phyloP scores from a whole-genome alignment of 2,113 vertebrate species.

The Ochotona curzoniae region DNA sequence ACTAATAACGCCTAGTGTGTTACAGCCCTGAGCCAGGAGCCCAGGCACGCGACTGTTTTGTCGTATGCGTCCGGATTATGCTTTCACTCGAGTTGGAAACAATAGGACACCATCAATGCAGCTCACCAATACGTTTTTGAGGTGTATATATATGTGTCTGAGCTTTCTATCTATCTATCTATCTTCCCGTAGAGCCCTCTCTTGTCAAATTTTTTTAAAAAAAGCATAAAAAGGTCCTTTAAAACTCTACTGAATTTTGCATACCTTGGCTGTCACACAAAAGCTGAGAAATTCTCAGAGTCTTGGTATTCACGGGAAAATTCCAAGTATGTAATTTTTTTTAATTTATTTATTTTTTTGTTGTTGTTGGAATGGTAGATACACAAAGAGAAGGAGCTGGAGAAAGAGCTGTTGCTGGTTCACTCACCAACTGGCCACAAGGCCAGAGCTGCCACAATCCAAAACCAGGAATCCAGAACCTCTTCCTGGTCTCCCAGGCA shows the following conservation, averaged over 20 bases:
- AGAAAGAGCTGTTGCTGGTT: too few species aligned
- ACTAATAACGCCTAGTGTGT: slow-evolving; percentile 42
- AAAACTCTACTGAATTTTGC: not conserved
- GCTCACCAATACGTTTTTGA: not conserved
- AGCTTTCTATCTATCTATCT: too few species aligned
- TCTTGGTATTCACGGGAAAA: not conserved
- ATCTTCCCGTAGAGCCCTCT: not conserved
- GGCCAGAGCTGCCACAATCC: too few species aligned
- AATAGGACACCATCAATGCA: not conserved
- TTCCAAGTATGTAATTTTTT: not conserved
- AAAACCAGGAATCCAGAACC: too few species aligned
- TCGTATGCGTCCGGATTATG: slow-evolving; percentile 5
- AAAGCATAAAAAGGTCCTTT: not conserved
- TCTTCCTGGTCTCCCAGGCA: too few species aligned
- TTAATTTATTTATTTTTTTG: too few species aligned
- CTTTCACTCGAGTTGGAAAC: slow-evolving; percentile 45
- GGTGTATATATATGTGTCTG: not conserved
- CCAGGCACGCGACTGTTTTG: not conserved
- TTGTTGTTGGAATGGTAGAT: too few species aligned
- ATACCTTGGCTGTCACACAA: not conserved
- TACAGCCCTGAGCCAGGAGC: slow-evolving; percentile 21
- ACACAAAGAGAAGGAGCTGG: too few species aligned
- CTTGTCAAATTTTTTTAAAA: not conserved
- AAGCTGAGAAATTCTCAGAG: not conserved
- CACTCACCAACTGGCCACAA: too few species aligned